These are phyloP conservation scores for Hirtodrosophila duncani DNA, from an alignment of 2,888 invertebrate species.

Conservation along the genomic window DNA sequence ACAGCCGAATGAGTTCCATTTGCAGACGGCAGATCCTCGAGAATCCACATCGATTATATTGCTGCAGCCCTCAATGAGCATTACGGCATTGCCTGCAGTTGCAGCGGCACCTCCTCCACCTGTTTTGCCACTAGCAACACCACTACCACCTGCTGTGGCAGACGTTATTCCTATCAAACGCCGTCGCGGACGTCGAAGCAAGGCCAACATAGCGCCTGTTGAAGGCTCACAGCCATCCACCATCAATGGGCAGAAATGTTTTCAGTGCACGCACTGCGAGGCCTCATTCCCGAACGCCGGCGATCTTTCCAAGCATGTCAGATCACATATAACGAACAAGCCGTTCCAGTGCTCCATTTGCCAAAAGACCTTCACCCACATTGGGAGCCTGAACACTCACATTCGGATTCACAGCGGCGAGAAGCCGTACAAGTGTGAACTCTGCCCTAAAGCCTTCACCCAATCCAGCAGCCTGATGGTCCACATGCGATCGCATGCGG, in stretches of 20 bases:
- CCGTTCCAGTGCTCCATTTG: slow-evolving; percentile 78
- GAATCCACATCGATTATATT: slow-evolving; percentile 74
- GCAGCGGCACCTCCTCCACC: slow-evolving; percentile 5
- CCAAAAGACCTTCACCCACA: slow-evolving; percentile 78
- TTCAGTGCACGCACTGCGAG: slow-evolving; percentile 77
- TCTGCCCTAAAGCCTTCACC: slow-evolving; percentile 78
- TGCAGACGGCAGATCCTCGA: slow-evolving; percentile 57
- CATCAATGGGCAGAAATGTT: slow-evolving; percentile 67
- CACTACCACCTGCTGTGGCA: slow-evolving; percentile 20
- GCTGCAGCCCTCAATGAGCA: slow-evolving; percentile 48
- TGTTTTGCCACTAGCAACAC: not conserved
- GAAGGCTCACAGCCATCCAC: slow-evolving; percentile 12
- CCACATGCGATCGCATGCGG: slow-evolving; percentile 76
- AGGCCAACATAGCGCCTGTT: slow-evolving; percentile 24
- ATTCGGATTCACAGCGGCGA: slow-evolving; percentile 78
- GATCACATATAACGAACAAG: slow-evolving; percentile 78
- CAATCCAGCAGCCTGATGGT: slow-evolving; percentile 78
- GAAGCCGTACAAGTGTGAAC: slow-evolving; percentile 77
- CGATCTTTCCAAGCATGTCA: slow-evolving; percentile 78
- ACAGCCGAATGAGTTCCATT: slow-evolving; percentile 51
- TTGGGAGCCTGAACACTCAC: slow-evolving; percentile 78
- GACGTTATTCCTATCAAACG: slow-evolving; percentile 59
- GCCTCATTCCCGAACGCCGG: slow-evolving; percentile 77
- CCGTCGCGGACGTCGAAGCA: slow-evolving; percentile 69
- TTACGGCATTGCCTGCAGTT: slow-evolving; percentile 15